Evolutionary conservation across 1,140 invertebrate genomes (phyloP).

Genomic region (Dolichoris vasculosae): DNA sequence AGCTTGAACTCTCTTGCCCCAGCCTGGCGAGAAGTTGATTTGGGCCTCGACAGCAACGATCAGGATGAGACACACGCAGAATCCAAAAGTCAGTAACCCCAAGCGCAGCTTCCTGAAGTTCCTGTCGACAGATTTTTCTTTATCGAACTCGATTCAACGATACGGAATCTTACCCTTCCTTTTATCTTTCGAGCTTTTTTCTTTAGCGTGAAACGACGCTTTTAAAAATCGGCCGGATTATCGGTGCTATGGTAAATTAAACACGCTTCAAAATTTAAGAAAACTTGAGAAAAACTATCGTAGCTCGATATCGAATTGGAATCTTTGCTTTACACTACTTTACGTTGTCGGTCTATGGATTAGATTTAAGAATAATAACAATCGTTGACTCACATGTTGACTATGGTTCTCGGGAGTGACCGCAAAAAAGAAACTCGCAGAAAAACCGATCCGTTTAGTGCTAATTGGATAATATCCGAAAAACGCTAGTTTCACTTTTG

Average conservation of each 20-base stretch:
- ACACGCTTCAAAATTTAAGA: too few species aligned
- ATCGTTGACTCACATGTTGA: conserved; percentile 8
- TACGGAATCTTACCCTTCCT: not conserved
- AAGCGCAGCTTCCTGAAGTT: conserved; percentile 30
- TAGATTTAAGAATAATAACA: not conserved
- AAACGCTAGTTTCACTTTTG: too few species aligned
- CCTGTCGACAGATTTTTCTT: conserved; percentile 15
- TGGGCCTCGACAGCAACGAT: conserved; percentile 60
- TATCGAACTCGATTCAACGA: not conserved
- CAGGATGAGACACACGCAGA: conserved; percentile 55
- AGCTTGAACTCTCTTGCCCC: conserved; percentile 63
- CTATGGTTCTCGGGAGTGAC: not conserved
- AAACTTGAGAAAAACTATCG: too few species aligned
- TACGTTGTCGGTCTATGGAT: too few species aligned
- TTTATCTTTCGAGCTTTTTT: too few species aligned
- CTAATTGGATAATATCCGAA: not conserved
- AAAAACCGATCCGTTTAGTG: not conserved
- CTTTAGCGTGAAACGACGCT: too few species aligned
- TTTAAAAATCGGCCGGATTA: too few species aligned
- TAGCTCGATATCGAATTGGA: too few species aligned
- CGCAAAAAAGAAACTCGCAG: not conserved
- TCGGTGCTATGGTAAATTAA: too few species aligned
- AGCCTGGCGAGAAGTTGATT: conserved; percentile 70
- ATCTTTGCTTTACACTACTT: too few species aligned
- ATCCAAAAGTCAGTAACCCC: conserved; percentile 49